phyloP scores from a whole-genome alignment of 2,797 vertebrate genomes.

The Poliocrania exsul region DNA sequence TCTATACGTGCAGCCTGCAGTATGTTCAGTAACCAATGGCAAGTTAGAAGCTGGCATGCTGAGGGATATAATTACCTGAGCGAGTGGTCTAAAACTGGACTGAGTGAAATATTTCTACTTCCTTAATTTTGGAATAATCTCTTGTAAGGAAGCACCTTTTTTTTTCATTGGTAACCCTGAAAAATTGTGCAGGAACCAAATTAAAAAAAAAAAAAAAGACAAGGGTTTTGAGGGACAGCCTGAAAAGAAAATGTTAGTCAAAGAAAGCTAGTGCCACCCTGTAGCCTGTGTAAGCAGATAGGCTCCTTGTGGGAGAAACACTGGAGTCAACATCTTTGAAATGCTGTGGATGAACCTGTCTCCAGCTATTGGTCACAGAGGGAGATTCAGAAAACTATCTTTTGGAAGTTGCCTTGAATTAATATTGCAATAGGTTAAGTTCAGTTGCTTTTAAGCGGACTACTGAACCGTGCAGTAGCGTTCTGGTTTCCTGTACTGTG shows the following conservation, averaged over 20 bases:
- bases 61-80: neutral
- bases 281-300: neutral
- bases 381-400: neutral
- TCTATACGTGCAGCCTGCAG: neutral
- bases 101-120: neutral
- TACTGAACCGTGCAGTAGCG: neutral
- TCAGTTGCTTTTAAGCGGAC: neutral
- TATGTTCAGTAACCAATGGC: neutral
- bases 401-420: neutral
- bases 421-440: neutral
- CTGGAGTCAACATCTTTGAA: neutral
- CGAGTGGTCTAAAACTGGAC: neutral
- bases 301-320: fast-evolving
- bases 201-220: neutral
- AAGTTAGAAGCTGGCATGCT: neutral
- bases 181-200: neutral
- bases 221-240: neutral
- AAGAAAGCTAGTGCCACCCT: neutral
- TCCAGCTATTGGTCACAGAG: neutral
- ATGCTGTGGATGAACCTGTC: neutral
- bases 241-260: neutral
- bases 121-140: neutral
- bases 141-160: neutral
- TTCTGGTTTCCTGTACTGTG: neutral
- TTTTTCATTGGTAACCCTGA: neutral